Evolutionary conservation across 2,888 invertebrate species (phyloP), one percentile per base, ranked within the genome.

Genomic region (Tenthredo scrophulariae): DNA sequence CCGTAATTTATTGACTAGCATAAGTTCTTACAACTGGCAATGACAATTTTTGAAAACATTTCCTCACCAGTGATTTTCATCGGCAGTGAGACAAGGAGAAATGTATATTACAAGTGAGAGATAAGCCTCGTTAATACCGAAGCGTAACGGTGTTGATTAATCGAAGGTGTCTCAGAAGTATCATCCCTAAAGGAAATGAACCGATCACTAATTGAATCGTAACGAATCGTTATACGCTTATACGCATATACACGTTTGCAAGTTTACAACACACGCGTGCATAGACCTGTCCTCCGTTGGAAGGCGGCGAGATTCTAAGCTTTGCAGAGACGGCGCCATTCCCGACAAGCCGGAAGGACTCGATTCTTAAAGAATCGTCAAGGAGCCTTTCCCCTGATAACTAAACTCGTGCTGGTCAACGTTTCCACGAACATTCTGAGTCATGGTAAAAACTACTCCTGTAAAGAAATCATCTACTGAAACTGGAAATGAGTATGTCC

Each of bases 131-230:
- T 67, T 70, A 67, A 67, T 83, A 67, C 5, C 50, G n/a, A 67
- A 67, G 80, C 46, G 46, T 83, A 62, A 29, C 65, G 46, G 65
- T 29, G 65, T 83, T 83, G 83, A 83, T 83, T 46, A 83, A 67
- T 83, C 65, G 67, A 46, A 70, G 10, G 22, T 65, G 83, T 83
- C 83, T 6, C 15, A 18, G 46, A 29, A 33, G 15, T 46, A 40
- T 37, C 83, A 67, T 65, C 83, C 83, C 70, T 70, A 46, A 67
- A 70, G 67, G 46, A 26, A 83, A 46, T 46, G 29, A 67, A 83
- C 83, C 65, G 26, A 70, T 67, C 83, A 33, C 70, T 83, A 83
- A 83, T 83, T 67, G 83, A 83, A 67, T 83, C 67, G 83, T 83
- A 83, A 83, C 83, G 83, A 70, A 80, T 80, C 80, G 80, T 62